Conservation (phyloP, 1,140 invertebrate species). For the Venturia canescens region DNA sequence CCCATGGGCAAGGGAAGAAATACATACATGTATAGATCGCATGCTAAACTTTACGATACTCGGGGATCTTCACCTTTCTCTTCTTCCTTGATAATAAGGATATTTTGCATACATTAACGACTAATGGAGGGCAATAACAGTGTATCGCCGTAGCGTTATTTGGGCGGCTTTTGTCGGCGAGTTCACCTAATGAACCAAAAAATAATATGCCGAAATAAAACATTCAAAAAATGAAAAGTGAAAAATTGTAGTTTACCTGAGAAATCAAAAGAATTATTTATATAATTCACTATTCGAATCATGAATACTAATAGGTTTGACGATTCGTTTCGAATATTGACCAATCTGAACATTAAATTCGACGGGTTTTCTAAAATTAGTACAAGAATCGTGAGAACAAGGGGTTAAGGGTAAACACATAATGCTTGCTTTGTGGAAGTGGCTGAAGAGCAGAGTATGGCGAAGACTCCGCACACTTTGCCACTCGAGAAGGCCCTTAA, state of each 20-base stretch:
- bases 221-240: background rate
- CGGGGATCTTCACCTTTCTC: constrained; percentile 22
- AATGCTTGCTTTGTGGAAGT: background rate
- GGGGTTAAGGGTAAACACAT: constrained; percentile 25
- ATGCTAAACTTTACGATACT: constrained; percentile 56
- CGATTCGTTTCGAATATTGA: background rate
- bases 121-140: constrained; percentile 69
- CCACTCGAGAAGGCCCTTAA: constrained; percentile 19
- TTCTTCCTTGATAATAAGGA: constrained; percentile 69
- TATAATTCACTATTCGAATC: background rate
- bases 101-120: constrained; percentile 75
- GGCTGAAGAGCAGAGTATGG: constrained; percentile 17
- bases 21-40: constrained; percentile 49
- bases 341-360: background rate
- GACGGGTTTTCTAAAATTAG: background rate
- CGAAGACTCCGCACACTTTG: background rate
- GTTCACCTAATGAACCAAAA: constrained; percentile 20
- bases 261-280: background rate
- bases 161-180: constrained; percentile 44
- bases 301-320: background rate
- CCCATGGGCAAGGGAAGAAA: background rate
- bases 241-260: background rate
- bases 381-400: constrained; percentile 19
- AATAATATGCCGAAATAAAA: background rate
- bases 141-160: constrained; percentile 46